Evolutionary conservation across 2,113 vertebrate species (phyloP).

Genomic region (rabbit (Oryctolagus cuniculus)): DNA sequence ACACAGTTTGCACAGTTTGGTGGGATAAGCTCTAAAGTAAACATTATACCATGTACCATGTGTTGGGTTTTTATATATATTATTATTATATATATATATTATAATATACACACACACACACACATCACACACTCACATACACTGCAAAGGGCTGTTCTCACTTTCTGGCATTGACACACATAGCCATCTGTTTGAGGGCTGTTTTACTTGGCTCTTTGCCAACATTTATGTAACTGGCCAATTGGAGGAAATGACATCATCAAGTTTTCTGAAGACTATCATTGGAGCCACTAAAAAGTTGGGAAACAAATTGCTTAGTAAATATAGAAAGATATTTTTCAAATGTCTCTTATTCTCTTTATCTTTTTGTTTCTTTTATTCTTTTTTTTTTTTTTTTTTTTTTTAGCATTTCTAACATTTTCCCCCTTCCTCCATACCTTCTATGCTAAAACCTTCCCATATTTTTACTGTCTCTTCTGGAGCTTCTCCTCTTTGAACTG

Average conservation of each 20-base stretch:
- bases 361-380: neutral
- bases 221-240: constrained; percentile 88
- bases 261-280: constrained; percentile 87
- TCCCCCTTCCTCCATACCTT: neutral
- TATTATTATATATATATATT: too few species aligned
- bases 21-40: constrained; percentile 87
- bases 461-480: neutral
- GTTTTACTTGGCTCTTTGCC: constrained; percentile 87
- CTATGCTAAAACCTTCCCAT: neutral
- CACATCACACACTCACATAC: constrained; percentile 25
- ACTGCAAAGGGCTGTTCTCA: constrained; percentile 88
- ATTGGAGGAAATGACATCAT: constrained; percentile 89
- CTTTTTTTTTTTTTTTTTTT: neutral
- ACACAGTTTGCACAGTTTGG: constrained; percentile 80
- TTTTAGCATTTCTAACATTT: neutral
- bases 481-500: neutral
- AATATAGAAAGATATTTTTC: constrained; percentile 78
- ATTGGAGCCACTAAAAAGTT: constrained; percentile 75
- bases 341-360: constrained; percentile 48
- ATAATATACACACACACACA: too few species aligned
- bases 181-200: constrained; percentile 88
- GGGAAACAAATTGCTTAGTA: constrained; percentile 82
- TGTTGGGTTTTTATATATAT: constrained; percentile 78
- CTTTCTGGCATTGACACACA: constrained; percentile 88
- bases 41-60: constrained; percentile 85